Evolutionary conservation across 2,888 invertebrate genomes (phyloP), one percentile per base, ranked within the genome.

Genomic region (Latrodectus elegans): DNA sequence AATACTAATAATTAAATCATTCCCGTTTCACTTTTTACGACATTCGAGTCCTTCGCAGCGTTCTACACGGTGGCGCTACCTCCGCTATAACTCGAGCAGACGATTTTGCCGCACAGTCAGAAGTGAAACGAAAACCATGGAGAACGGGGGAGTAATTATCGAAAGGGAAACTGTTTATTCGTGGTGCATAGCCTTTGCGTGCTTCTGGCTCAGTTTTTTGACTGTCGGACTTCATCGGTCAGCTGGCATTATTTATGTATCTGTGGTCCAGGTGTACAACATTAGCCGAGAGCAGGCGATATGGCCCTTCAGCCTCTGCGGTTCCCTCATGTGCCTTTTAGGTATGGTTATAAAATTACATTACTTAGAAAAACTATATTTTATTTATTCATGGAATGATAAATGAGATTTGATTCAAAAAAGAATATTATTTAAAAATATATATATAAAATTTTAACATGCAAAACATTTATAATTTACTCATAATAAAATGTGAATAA

Each of bases 291-390:
- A 88, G 67, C 84, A 88, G 49, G 89, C 89, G 2, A 79, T 78
- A 81, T 89, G 89, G 89, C 89, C 89, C 14, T 81, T 89, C 65
- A 88, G 83, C 68, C 53, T 89, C 10, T 89, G 88, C 17, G 84
- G 85, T 1, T 84, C 89, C 4, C 80, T 85, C 8, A 88, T 89
- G 84, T 88, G 86, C 26, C 67, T 89, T 1, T 64, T 89, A 51
- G 89, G 89, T 88, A 78, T 79, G 88, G 9, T 14, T 53, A 14
- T 26, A 26, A 26, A 22, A 8, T 8, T 38, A 38, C 6, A 38
- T 38, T 38, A 38, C 38, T 38, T 38, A 38, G 4, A 38, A 38
- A 38, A 9, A 49, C 11, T 22, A 68, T 70, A 8, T 14, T 10
- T 22, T 22, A 22, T 22, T 38, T 38, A 38, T 38, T 38, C 6